These are phyloP conservation scores for Lagodon rhomboides DNA, from an alignment of 2,797 vertebrate species.

Conservation along the genomic window DNA sequence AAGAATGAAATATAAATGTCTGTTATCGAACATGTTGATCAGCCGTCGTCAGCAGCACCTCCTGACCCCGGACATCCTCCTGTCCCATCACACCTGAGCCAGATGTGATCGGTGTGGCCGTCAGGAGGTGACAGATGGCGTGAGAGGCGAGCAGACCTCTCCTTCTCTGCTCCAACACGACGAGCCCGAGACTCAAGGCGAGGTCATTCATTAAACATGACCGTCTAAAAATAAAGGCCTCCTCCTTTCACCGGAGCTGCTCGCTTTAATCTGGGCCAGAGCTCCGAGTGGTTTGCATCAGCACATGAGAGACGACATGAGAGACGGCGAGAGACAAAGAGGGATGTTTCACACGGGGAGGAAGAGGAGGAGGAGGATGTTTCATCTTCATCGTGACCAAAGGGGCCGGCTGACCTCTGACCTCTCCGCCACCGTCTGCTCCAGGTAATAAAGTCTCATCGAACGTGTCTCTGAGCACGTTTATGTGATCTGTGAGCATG, in stretches of 20 bases:
- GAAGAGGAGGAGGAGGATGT: slow-evolving; percentile 10
- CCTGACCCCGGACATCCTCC: background rate
- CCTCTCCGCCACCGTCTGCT: background rate
- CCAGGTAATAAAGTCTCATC: background rate
- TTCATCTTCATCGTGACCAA: slow-evolving; percentile 35
- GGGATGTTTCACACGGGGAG: background rate
- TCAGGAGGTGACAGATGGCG: slow-evolving; percentile 15
- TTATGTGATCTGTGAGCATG: no score
- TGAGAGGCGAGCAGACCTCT: slow-evolving; percentile 44
- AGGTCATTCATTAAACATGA: slow-evolving; percentile 86
- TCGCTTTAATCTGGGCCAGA: slow-evolving; percentile 79
- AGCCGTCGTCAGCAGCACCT: background rate
- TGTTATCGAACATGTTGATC: background rate
- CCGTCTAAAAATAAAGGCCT: slow-evolving; percentile 83
- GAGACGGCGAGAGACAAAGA: slow-evolving; percentile 39
- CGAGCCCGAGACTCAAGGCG: slow-evolving; percentile 42
- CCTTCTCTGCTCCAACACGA: slow-evolving; percentile 28
- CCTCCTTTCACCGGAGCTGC: slow-evolving; percentile 64
- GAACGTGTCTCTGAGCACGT: background rate
- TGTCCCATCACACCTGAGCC: background rate
- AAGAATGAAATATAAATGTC: background rate
- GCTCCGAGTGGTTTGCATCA: slow-evolving; percentile 53
- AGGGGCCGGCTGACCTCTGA: slow-evolving; percentile 46
- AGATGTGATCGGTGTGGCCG: rapidly evolving
- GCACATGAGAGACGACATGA: slow-evolving; percentile 50